phyloP scores from a whole-genome alignment of 2,797 vertebrate genomes.

The Chelonia mydas region DNA sequence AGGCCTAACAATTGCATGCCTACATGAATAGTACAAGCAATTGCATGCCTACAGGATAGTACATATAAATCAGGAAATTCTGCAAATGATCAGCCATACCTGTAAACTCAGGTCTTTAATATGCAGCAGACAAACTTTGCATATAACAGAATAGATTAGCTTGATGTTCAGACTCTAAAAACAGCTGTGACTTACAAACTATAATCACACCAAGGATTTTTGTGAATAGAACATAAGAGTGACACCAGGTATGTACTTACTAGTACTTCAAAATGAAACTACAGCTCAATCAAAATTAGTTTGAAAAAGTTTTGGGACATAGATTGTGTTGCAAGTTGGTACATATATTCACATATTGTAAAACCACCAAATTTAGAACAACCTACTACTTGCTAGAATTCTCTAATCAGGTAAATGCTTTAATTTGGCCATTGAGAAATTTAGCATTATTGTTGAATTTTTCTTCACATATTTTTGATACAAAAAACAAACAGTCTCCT shows the following conservation, averaged over 20 bases:
- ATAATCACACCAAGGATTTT: not conserved
- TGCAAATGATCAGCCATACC: not conserved
- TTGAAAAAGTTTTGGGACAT: not conserved
- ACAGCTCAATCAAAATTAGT: not conserved
- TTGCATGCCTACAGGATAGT: not conserved
- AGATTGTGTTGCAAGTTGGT: not conserved
- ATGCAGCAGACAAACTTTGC: not conserved
- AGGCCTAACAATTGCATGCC: not conserved
- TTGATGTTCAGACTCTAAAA: not conserved
- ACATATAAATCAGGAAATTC: not conserved
- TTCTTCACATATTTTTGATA: not conserved
- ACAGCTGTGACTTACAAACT: not conserved
- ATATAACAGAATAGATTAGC: not conserved
- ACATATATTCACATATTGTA: not conserved
- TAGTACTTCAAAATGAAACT: not conserved
- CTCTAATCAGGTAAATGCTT: not conserved
- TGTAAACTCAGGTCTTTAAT: not conserved
- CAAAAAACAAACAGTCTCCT: fast-evolving
- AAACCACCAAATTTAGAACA: not conserved
- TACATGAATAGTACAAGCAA: not conserved
- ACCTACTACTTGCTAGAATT: not conserved
- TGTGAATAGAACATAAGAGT: not conserved
- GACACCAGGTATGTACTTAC: not conserved
- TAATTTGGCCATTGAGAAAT: not conserved
- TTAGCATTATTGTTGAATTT: not conserved